phyloP scores from a whole-genome alignment of 2,888 invertebrate species.

The Cantharis flavilabris region DNA sequence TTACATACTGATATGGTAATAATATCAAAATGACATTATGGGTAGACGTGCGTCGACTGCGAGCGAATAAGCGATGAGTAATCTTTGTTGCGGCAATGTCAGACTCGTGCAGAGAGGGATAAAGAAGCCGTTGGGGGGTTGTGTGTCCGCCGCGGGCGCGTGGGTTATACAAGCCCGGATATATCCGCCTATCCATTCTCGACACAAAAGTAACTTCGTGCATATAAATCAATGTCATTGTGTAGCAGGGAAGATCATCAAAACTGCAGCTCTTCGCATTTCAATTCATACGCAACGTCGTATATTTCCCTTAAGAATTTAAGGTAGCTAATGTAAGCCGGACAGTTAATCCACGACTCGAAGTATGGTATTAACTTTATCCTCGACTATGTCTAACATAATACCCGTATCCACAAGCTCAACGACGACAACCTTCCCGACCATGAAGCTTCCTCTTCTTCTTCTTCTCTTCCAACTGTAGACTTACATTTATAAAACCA shows the following conservation, averaged over 20 bases:
- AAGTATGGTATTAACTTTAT: constrained; percentile 35
- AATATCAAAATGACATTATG: constrained; percentile 53
- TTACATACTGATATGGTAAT: constrained; percentile 52
- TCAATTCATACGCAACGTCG: constrained; percentile 21
- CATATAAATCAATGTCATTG: constrained; percentile 46
- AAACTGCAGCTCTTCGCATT: constrained; percentile 34
- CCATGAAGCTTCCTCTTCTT: constrained; percentile 11
- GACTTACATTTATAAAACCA: constrained; percentile 27
- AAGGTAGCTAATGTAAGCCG: constrained; percentile 33
- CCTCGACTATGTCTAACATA: constrained; percentile 32
- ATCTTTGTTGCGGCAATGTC: constrained; percentile 40
- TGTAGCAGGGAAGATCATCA: constrained; percentile 40
- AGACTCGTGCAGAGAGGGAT: constrained; percentile 33
- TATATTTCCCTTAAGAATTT: constrained; percentile 9
- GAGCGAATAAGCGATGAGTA: constrained; percentile 40
- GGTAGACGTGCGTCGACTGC: constrained; percentile 45
- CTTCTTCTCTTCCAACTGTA: background rate
- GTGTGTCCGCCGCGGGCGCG: constrained; percentile 39
- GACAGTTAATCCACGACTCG: constrained; percentile 35
- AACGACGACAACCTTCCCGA: constrained; percentile 26
- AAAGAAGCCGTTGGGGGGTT: constrained; percentile 37
- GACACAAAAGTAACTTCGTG: constrained; percentile 41
- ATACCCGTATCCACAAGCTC: constrained; percentile 31
- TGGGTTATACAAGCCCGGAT: constrained; percentile 40
- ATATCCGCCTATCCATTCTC: constrained; percentile 40